These are phyloP conservation scores for Plebejus melissa DNA, from an alignment of 2,888 invertebrate genomes.

Conservation along the genomic window DNA sequence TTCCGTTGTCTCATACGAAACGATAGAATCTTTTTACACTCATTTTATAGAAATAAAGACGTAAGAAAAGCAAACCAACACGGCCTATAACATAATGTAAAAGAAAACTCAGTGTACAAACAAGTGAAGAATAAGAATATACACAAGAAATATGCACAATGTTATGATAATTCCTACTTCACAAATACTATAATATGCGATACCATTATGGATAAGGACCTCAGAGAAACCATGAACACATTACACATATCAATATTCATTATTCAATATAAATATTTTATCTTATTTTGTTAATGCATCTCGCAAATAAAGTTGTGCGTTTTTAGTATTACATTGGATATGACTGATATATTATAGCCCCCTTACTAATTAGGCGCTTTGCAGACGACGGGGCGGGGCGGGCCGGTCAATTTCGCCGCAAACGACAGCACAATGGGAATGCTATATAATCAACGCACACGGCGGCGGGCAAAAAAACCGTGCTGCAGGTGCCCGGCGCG, in stretches of 20 bases:
- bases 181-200: neutral
- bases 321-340: neutral
- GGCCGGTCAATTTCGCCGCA: too few relatives aligned
- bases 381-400: too few relatives aligned
- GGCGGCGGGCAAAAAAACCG: too few relatives aligned
- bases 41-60: neutral
- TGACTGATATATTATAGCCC: neutral
- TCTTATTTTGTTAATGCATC: neutral
- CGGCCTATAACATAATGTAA: neutral
- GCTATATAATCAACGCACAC: too few relatives aligned
- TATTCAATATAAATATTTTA: slow-evolving; percentile 9
- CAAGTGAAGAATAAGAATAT: neutral
- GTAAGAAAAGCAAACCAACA: neutral
- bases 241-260: neutral
- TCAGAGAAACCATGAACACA: slow-evolving; percentile 20
- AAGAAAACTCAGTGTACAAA: neutral
- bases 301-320: slow-evolving; percentile 18
- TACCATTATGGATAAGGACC: neutral
- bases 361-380: neutral
- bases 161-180: neutral
- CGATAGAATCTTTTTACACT: neutral
- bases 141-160: neutral
- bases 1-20: neutral
- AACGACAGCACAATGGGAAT: too few relatives aligned
- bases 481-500: too few relatives aligned